These are phyloP conservation scores for Mythimna lalbum DNA, from an alignment of 2,888 invertebrate species.

Conservation along the genomic window DNA sequence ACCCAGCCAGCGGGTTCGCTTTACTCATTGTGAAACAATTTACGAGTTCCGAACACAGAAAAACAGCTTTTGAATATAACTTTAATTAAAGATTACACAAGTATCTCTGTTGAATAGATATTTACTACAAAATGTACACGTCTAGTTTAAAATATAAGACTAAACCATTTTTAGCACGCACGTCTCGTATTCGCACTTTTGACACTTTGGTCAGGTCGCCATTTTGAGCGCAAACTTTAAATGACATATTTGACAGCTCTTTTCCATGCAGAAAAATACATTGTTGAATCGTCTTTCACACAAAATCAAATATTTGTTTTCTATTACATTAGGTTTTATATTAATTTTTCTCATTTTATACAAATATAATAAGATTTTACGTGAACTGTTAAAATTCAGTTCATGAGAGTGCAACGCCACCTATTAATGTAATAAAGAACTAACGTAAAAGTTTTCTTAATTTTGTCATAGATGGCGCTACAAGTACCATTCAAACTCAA, in stretches of 20 bases:
- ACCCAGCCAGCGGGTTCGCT: conserved; percentile 80
- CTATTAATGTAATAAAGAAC: neutral
- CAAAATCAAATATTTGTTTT: too few relatives aligned
- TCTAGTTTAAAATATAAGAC: neutral
- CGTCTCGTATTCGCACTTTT: conserved; percentile 34
- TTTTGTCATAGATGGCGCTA: neutral
- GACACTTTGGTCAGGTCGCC: conserved; percentile 35
- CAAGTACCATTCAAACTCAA: neutral
- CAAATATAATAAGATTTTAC: neutral
- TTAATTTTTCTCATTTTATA: too few relatives aligned
- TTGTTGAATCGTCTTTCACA: too few relatives aligned
- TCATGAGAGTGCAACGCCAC: neutral
- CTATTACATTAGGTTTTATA: too few relatives aligned
- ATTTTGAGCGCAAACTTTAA: conserved; percentile 27
- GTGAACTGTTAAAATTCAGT: neutral
- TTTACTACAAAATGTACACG: neutral
- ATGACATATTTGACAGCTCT: conserved; percentile 2
- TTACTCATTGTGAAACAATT: conserved; percentile 78
- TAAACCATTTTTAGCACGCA: conserved; percentile 33
- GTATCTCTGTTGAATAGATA: neutral
- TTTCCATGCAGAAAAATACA: neutral
- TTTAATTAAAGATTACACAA: conserved; percentile 5
- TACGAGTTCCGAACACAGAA: conserved; percentile 7
- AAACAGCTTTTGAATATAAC: neutral
- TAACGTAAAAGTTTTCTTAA: neutral